phyloP scores from a whole-genome alignment of 2,888 invertebrate genomes.

The Acanthosoma haemorrhoidale region DNA sequence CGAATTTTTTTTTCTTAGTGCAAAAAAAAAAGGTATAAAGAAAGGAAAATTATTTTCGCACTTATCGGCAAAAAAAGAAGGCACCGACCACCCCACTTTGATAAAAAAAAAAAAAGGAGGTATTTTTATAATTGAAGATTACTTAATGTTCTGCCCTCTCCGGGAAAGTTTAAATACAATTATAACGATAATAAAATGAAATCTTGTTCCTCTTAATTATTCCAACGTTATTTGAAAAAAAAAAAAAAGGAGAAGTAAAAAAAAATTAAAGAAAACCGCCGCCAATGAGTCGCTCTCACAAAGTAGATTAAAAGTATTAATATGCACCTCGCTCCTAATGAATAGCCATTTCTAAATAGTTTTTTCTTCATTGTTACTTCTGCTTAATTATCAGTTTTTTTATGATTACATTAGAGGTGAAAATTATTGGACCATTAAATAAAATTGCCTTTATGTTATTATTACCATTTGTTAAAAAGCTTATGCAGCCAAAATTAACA shows the following conservation, averaged over 20 bases:
- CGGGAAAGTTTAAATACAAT: background rate
- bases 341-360: background rate
- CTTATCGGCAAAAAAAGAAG: too few species aligned
- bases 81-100: too few species aligned
- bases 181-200: background rate
- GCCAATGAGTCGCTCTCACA: slow-evolving; percentile 6
- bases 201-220: background rate
- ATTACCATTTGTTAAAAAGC: too few species aligned
- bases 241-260: background rate
- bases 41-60: too few species aligned
- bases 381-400: background rate
- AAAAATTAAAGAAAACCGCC: background rate
- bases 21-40: too few species aligned
- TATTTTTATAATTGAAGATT: background rate
- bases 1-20: too few species aligned
- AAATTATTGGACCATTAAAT: too few species aligned
- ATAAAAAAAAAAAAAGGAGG: too few species aligned
- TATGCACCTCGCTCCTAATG: background rate
- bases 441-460: too few species aligned
- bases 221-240: background rate
- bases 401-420: too few species aligned
- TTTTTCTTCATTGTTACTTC: background rate
- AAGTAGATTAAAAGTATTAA: slow-evolving; percentile 12
- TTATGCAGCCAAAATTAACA: too few species aligned
- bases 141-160: background rate